Conservation (phyloP, 2,888 invertebrate species). For the Leptinotarsa rubiginosa region DNA sequence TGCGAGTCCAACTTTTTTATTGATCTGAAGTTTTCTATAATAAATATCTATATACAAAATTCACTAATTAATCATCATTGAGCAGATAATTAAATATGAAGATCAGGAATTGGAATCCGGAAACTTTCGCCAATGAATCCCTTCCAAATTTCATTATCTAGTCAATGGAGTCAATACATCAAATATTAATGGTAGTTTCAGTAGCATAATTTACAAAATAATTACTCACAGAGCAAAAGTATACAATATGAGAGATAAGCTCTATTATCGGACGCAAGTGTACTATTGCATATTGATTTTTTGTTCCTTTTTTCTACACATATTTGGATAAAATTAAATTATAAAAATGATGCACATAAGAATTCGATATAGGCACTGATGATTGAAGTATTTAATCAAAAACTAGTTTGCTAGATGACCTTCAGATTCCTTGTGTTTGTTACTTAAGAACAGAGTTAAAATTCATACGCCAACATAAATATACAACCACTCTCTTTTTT, state of each 20-base stretch:
- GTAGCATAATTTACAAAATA: neutral
- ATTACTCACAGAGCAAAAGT: slow-evolving; percentile 12
- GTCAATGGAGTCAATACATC: slow-evolving; percentile 9
- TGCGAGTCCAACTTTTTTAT: neutral
- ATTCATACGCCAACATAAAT: too few species aligned
- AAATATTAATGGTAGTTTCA: slow-evolving; percentile 20
- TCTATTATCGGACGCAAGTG: slow-evolving; percentile 39
- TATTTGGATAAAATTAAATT: too few species aligned
- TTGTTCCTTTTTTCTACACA: slow-evolving; percentile 1
- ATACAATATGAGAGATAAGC: slow-evolving; percentile 19
- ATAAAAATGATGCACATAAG: neutral
- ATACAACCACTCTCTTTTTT: too few species aligned
- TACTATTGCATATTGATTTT: slow-evolving; percentile 32
- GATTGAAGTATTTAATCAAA: neutral
- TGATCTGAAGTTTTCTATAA: neutral
- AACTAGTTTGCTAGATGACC: too few species aligned
- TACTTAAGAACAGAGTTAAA: too few species aligned
- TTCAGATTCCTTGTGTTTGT: too few species aligned
- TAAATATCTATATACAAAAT: neutral
- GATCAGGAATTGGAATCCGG: too few species aligned
- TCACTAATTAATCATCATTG: slow-evolving; percentile 6
- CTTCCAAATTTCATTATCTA: neutral
- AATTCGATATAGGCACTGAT: neutral
- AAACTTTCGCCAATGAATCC: too few species aligned
- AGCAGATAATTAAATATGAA: neutral